Evolutionary conservation across 2,113 vertebrate species (phyloP), one percentile per base, ranked within the genome.

Genomic region (Alexandromys fortis): DNA sequence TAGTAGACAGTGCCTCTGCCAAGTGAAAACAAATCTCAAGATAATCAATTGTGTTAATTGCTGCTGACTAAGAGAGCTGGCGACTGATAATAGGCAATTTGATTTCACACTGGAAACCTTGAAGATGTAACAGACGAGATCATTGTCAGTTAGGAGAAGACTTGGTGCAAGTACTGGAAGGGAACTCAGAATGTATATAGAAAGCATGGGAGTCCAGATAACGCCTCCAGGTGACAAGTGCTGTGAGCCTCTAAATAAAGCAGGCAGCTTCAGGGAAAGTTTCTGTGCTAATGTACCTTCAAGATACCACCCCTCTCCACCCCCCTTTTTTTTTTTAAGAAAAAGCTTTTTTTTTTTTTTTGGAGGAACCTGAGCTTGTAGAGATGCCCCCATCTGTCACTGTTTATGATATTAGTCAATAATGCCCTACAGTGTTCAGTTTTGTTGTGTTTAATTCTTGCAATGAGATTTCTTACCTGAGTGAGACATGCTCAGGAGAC

Each of bases 1-100:
- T 2, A 30, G 26, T 89, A 11, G 21, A 86, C 33, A 83, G 9
- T 83, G 65, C 65, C 47, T 92, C 35, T 30, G 28, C 21, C 16
- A 91, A 65, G 76, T 38, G 17, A 22, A 30, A 90, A 86, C 10
- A 83, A 72, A 72, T 21, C 3, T 63, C 24, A 9, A 63, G 75
- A n/a, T 68, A 86, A 86, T 91, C 87, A 86, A 21, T 96, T 93
- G 52, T 95, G 26, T 91, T 89, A 67, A 73, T 76, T 93, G 88
- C 73, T 94, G 28, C 35, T 92, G 88, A 90, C 26, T 47, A 87
- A 88, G 22, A 94, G 87, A 87, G 68, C 78, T 87, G 78, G 92
- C 83, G 77, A 81, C 70, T 33, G 14, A 92, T 68, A 90, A 61
- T 22, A 78, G 52, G 47, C 14, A 91, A 90, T 90, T 91, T 70